phyloP scores from a whole-genome alignment of 2,888 invertebrate genomes.

The Escarpia spicata region DNA sequence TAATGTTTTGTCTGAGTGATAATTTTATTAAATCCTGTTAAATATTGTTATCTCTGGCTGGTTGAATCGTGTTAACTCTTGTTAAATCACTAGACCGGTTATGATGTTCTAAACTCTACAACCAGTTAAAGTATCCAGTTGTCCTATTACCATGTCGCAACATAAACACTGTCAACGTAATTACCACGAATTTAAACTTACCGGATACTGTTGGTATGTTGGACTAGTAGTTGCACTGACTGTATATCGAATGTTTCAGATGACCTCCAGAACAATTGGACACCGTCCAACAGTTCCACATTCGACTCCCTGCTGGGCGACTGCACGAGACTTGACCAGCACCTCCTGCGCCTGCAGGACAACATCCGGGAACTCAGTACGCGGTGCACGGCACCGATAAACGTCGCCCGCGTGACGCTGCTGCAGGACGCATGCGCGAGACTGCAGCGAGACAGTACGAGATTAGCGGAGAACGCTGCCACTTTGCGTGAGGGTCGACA shows the following conservation, averaged over 20 bases:
- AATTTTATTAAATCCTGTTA: too few relatives aligned
- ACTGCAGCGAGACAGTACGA: background rate
- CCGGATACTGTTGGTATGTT: background rate
- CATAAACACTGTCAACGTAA: background rate
- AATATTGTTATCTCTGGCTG: too few relatives aligned
- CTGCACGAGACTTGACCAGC: background rate
- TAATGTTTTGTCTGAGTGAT: too few relatives aligned
- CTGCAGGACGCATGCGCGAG: constrained; percentile 2
- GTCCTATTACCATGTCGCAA: too few relatives aligned
- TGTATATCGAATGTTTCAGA: background rate
- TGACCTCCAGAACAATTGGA: background rate
- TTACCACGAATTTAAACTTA: background rate
- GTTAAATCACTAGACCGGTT: too few relatives aligned
- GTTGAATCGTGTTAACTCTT: too few relatives aligned
- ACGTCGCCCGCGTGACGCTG: background rate
- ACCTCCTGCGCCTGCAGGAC: background rate
- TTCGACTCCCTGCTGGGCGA: background rate
- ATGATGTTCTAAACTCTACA: too few relatives aligned
- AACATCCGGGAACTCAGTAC: background rate
- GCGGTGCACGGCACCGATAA: background rate
- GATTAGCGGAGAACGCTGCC: background rate
- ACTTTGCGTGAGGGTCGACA: background rate
- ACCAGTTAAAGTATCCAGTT: too few relatives aligned
- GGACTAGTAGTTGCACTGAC: background rate
- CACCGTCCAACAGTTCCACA: background rate